Conservation (phyloP, 2,113 vertebrate species). For the Murina feae region DNA sequence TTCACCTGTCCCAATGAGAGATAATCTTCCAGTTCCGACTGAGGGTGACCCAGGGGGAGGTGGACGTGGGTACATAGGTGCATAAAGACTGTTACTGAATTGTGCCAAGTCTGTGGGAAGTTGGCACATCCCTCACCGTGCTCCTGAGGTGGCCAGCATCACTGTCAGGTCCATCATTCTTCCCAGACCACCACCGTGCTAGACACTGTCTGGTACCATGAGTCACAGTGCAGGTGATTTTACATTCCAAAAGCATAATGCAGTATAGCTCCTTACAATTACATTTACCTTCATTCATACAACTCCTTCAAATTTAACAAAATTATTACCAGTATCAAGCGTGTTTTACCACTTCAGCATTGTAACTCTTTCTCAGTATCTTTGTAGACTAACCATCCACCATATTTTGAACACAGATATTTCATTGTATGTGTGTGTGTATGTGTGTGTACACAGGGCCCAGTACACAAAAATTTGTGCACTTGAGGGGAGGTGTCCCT, state of each 20-base stretch:
- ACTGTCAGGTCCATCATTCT: neutral
- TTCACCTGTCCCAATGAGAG: neutral
- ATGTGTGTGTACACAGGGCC: too few relatives aligned
- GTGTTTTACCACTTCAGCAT: slow-evolving; percentile 6
- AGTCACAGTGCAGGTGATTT: neutral
- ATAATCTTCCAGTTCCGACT: neutral
- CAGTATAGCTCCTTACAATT: neutral
- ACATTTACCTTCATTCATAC: neutral
- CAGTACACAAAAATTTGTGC: too few relatives aligned
- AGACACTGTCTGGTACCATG: neutral
- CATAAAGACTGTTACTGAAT: neutral
- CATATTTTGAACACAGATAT: neutral
- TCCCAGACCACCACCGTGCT: neutral
- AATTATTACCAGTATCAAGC: neutral
- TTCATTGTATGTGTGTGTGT: neutral
- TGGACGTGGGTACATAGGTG: neutral
- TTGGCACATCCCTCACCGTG: rapidly evolving
- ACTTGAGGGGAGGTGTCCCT: too few relatives aligned
- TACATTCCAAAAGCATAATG: neutral
- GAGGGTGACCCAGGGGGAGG: neutral
- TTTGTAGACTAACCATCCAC: neutral
- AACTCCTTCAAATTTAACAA: neutral
- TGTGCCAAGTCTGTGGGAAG: neutral
- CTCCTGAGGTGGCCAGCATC: neutral
- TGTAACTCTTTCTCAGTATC: neutral